phyloP scores from a whole-genome alignment of 92 coral and sea anemone species.

The Actinernus sp. region DNA sequence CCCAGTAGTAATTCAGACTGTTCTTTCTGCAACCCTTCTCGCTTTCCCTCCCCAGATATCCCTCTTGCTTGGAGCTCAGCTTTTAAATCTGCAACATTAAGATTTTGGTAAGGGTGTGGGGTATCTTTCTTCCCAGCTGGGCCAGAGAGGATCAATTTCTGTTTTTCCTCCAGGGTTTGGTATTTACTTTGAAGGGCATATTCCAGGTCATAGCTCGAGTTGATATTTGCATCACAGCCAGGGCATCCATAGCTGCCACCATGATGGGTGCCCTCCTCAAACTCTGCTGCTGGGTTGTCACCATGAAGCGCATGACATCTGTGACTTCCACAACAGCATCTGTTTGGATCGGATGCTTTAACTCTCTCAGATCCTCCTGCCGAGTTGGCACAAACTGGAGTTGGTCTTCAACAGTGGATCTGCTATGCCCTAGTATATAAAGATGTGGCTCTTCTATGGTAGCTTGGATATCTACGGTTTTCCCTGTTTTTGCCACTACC shows the following conservation, averaged over 20 bases:
- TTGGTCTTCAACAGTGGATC: conserved; percentile 18
- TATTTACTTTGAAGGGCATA: conserved; percentile 13
- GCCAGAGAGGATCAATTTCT: conserved; percentile 6
- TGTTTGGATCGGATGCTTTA: too few species aligned
- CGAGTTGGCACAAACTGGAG: conserved; percentile 9
- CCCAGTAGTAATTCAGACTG: conserved; percentile 1
- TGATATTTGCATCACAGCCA: conserved; percentile 16
- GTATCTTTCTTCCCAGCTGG: not conserved
- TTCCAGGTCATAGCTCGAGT: not conserved
- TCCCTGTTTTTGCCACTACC: not conserved
- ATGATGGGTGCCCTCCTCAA: conserved; percentile 15
- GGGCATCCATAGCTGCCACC: conserved; percentile 20
- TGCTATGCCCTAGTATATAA: conserved; percentile 22
- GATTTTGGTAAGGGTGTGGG: conserved; percentile 17
- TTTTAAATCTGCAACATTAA: conserved; percentile 4
- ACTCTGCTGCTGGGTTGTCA: conserved; percentile 24
- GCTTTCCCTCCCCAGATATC: not conserved
- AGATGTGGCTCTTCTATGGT: conserved; percentile 22
- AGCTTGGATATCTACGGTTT: conserved; percentile 4
- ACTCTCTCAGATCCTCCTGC: conserved; percentile 20
- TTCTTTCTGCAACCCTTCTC: not conserved
- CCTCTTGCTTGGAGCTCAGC: conserved; percentile 12
- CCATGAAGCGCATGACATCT: too few species aligned
- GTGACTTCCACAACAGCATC: too few species aligned
- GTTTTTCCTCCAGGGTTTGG: not conserved